Base-by-base conservation (phyloP, 2,113 vertebrate species). In the Sinocyclocheilus maitianheensis region DNA sequence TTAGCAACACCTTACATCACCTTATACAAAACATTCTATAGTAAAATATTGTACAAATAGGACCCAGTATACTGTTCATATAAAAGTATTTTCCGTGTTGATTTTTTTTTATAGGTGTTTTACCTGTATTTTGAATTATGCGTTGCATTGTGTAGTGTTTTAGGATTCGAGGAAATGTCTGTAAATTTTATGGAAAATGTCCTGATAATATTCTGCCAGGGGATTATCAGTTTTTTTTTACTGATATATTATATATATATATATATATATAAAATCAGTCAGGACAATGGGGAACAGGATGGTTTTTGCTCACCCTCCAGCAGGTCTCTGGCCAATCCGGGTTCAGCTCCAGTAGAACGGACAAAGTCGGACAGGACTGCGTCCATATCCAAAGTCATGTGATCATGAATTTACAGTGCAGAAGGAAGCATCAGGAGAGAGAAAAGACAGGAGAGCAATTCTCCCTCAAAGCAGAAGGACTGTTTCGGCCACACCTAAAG, bases 291-390 rank as follows among this genome's bases (percentile, higher is more conserved):
- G 46, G 11, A 12, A 48, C 3, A 16, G 76, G 5, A n/a, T 14
- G n/a, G 60, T 22, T 53, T n/a, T 0, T 9, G 53, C 91, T 93
- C 90, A 99, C 97, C 97, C 94, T 98, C 97, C 0, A 99, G 95
- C 87, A 99, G 95, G 89, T 99, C 97, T 92, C 97, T 95, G 88
- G 97, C 97, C 95, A 99, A 93, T 77, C 98, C 98, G 0, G 98
- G 97, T 93, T 99, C 97, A 81, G 97, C 97, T 94, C 97, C 97
- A 22, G 98, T 99, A 37, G 97, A 98, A 95, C 97, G 97, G 89
- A 99, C 97, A 95, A 99, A 99, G 94, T 98, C 97, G 53, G 97
- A 98, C 89, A 99, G 96, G 94, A 99, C 97, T 91, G 97, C 93
- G 94, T 99, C 98, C 98, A 98, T 99, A 94, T 97, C 97, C 96